Evolutionary conservation across 2,888 invertebrate species (phyloP).

Genomic region (Flexamia atlantica): DNA sequence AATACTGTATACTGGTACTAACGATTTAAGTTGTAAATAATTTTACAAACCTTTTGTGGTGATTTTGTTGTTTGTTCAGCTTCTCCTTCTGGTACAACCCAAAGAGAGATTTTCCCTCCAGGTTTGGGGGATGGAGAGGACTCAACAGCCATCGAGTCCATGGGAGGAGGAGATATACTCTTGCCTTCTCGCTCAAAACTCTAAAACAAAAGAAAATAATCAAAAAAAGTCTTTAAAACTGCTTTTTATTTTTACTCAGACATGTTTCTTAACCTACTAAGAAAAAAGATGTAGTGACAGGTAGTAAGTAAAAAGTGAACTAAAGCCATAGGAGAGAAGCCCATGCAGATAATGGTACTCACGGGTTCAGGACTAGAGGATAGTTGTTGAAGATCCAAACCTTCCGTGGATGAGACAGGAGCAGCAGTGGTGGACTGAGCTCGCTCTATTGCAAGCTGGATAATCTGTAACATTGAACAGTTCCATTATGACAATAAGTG

Average conservation of each 20-base stretch:
- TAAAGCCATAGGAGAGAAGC: neutral
- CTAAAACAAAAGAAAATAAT: slow-evolving; percentile 9
- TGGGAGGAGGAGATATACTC: slow-evolving; percentile 17
- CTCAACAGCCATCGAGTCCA: slow-evolving; percentile 45
- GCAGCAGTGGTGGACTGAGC: slow-evolving; percentile 62
- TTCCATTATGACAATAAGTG: too few species aligned
- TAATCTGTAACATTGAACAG: slow-evolving; percentile 64
- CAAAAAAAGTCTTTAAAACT: neutral
- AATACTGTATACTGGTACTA: too few species aligned
- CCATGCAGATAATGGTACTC: slow-evolving; percentile 5
- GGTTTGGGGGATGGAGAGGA: slow-evolving; percentile 53
- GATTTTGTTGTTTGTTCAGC: slow-evolving; percentile 55
- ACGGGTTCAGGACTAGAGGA: slow-evolving; percentile 50
- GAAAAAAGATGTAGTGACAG: neutral
- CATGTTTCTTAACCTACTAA: neutral
- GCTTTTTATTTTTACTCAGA: neutral
- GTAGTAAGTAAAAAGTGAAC: neutral
- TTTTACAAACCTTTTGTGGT: slow-evolving; percentile 26
- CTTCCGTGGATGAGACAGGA: slow-evolving; percentile 6
- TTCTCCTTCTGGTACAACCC: slow-evolving; percentile 67
- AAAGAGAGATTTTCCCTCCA: slow-evolving; percentile 68
- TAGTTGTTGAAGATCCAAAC: slow-evolving; percentile 50
- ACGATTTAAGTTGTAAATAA: too few species aligned
- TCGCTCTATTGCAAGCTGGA: slow-evolving; percentile 69
- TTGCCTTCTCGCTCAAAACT: slow-evolving; percentile 34